Conservation (phyloP, 2,797 vertebrate genomes). For the Poecilia gillii region DNA sequence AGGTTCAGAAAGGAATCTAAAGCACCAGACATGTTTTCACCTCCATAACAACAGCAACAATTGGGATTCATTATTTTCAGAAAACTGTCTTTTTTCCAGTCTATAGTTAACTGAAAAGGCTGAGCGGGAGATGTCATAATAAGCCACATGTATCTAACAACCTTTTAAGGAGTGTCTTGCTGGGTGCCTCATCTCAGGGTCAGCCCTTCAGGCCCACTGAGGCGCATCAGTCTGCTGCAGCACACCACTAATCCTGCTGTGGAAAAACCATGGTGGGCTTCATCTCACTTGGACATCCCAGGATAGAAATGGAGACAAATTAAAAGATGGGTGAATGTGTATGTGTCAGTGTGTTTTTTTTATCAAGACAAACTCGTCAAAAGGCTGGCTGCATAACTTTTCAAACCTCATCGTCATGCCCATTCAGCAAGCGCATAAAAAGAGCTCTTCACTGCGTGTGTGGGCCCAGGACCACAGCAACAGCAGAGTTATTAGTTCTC, state of each 20-base stretch:
- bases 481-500: constrained; percentile 33
- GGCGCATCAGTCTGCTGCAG: constrained; percentile 59
- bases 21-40: constrained; percentile 38
- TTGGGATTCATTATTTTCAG: constrained; percentile 76
- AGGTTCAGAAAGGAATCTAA: constrained; percentile 54
- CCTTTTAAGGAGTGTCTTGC: constrained; percentile 79
- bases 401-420: constrained; percentile 49
- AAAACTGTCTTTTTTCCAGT: constrained; percentile 69
- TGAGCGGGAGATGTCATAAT: constrained; percentile 58
- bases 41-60: constrained; percentile 63
- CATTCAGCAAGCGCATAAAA: constrained; percentile 55
- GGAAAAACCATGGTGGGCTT: constrained; percentile 78
- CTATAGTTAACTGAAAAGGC: constrained; percentile 59
- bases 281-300: constrained; percentile 68
- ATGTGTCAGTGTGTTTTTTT: constrained; percentile 43
- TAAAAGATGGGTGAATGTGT: constrained; percentile 46
- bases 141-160: constrained; percentile 61
- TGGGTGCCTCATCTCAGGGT: constrained; percentile 55
- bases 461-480: constrained; percentile 42
- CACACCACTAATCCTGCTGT: constrained; percentile 74
- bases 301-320: constrained; percentile 63
- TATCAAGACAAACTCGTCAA: constrained; percentile 56
- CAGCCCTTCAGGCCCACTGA: constrained; percentile 62
- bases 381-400: constrained; percentile 59
- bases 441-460: constrained; percentile 56